Percentiles rank a stretch among this genome's conserved stretches.
phyloP scores from a whole-genome alignment of 1,140 invertebrate genomes.

The Heliconius himera region DNA sequence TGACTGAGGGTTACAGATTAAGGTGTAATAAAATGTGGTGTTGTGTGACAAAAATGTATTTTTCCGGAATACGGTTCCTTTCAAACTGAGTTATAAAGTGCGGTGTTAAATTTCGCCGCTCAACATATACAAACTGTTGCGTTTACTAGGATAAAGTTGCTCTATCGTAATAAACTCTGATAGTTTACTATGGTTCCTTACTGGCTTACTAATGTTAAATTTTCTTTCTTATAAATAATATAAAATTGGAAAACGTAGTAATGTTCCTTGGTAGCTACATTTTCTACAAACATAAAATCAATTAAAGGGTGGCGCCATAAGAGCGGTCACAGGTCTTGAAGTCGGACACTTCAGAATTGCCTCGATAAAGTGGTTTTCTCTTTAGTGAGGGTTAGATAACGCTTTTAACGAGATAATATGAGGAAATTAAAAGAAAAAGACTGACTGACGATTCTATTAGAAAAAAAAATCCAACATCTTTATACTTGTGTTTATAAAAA shows the following conservation, averaged over 20 bases:
- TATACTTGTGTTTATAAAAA: too few species aligned
- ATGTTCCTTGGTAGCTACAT: neutral
- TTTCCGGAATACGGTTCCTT: too few species aligned
- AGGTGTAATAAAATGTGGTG: too few species aligned
- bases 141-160: too few species aligned
- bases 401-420: too few species aligned
- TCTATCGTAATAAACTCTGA: too few species aligned
- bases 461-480: too few species aligned
- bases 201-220: neutral
- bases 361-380: neutral
- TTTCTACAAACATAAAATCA: slow-evolving; percentile 9
- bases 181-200: neutral
- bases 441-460: neutral
- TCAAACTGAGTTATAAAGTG: too few species aligned
- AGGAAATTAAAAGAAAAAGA: neutral
- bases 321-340: slow-evolving; percentile 3
- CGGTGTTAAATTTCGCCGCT: too few species aligned
- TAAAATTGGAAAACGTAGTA: neutral
- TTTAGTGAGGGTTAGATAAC: neutral
- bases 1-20: neutral
- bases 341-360: slow-evolving; percentile 2
- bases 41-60: too few species aligned
- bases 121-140: too few species aligned
- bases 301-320: neutral
- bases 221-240: neutral